These are phyloP conservation scores for Betta splendens DNA, from an alignment of 2,797 vertebrate genomes.

Conservation along the genomic window DNA sequence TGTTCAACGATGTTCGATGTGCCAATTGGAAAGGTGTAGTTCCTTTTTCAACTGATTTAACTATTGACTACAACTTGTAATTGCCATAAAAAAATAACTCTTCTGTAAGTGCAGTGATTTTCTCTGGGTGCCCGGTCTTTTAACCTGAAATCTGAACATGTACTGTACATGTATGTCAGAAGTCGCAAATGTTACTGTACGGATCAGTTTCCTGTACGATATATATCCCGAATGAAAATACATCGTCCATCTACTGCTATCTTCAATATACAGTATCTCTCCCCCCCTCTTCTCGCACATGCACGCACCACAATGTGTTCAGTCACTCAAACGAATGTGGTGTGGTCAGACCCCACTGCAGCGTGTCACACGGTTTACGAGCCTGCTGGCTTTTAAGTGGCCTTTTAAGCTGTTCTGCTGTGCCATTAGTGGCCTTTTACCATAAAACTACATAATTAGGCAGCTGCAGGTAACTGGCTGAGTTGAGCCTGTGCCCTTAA, in stretches of 20 bases:
- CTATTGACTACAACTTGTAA: constrained; percentile 25
- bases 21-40: constrained; percentile 24
- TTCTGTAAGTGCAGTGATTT: constrained; percentile 16
- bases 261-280: constrained; percentile 28
- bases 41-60: constrained; percentile 45
- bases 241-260: constrained; percentile 44
- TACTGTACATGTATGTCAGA: constrained; percentile 19
- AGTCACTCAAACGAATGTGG: constrained; percentile 51
- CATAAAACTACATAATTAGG: constrained; percentile 74
- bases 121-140: background rate
- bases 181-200: constrained; percentile 16
- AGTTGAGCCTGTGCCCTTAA: constrained; percentile 60
- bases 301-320: constrained; percentile 18
- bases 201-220: constrained; percentile 7
- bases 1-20: constrained; percentile 18
- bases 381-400: constrained; percentile 74
- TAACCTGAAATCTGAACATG: constrained; percentile 12
- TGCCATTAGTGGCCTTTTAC: constrained; percentile 78
- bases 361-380: constrained; percentile 73
- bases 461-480: constrained; percentile 64
- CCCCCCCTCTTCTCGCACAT: background rate
- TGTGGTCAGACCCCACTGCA: constrained; percentile 66
- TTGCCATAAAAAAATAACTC: constrained; percentile 5
- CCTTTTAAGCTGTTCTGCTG: constrained; percentile 72
- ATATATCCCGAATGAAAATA: constrained; percentile 48